Evolutionary conservation across 2,888 invertebrate species (phyloP), one percentile per base, ranked within the genome.

Genomic region (Syrista parreyssii): DNA sequence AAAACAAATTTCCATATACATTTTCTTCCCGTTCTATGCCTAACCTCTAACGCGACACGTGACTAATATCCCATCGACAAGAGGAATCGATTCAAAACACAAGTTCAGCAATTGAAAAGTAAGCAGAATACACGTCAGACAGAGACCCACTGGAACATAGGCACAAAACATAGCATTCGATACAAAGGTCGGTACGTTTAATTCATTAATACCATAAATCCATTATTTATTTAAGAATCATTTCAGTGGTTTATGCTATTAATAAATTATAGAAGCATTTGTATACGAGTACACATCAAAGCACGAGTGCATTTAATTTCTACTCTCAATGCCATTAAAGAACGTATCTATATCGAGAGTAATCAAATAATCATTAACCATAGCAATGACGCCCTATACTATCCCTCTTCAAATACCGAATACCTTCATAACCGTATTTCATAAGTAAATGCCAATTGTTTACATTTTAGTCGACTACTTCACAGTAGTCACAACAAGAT

Each of bases 31-130:
- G 11, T 76, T 68, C 72, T 36, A 74, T 68, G 68, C 76, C 68
- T 34, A 77, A 68, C 76, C 72, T 76, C 74, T 72, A 34, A n/a
- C 75, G 72, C 75, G 75, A 74, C 79, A 77, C 79, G 80, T 79
- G 81, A 80, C 80, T 74, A 80, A 81, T 78, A 75, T 78, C 80
- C 73, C 79, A 79, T 80, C 71, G 78, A 80, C 74, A 75, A 68
- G 68, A 80, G 80, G 40, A 34, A 35, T 15, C 3, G 68, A 69
- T 40, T 68, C 36, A 76, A 74, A 68, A 74, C 68, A 33, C 68
- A n/a, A 40, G 68, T 68, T 36, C n/a, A 11, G 9, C 34, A 34
- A 68, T 31, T 68, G 15, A n/a, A 9, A 73, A n/a, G 31, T 30
- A 3, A 55, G 69, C 40, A 69, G 74, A 75, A 30, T 30, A 31